phyloP scores from a whole-genome alignment of 2,797 vertebrate species.

The Esox lucius region DNA sequence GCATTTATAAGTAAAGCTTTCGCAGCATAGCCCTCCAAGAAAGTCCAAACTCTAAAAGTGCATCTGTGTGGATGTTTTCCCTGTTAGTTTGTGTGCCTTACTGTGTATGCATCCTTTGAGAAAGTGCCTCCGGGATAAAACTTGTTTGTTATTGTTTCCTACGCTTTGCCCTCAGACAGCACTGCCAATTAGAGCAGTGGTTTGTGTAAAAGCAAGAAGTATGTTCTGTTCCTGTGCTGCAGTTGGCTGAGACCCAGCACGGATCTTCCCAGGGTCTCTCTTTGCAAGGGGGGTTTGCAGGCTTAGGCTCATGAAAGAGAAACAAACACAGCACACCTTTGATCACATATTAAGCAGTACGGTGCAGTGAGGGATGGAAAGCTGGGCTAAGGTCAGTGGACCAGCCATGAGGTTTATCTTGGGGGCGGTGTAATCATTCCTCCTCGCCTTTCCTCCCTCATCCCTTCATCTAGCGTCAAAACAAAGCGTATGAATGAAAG shows the following conservation, averaged over 20 bases:
- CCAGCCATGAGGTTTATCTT: background rate
- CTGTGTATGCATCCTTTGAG: slow-evolving; percentile 30
- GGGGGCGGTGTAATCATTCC: slow-evolving; percentile 25
- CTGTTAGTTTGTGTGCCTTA: background rate
- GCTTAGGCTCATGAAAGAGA: slow-evolving; percentile 66
- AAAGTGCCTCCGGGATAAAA: slow-evolving; percentile 64
- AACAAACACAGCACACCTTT: slow-evolving; percentile 67
- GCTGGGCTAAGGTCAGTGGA: slow-evolving; percentile 26
- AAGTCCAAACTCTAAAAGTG: slow-evolving; percentile 70
- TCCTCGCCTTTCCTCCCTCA: slow-evolving; percentile 7
- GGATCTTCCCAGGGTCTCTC: slow-evolving; percentile 52
- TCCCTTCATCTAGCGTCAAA: slow-evolving; percentile 52
- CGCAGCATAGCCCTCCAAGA: slow-evolving; percentile 68
- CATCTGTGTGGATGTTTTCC: slow-evolving; percentile 38
- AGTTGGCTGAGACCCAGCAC: slow-evolving; percentile 56
- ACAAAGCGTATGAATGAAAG: slow-evolving; percentile 77
- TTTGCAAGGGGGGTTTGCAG: slow-evolving; percentile 58
- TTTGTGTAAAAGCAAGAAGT: slow-evolving; percentile 74
- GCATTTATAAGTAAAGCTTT: slow-evolving; percentile 72
- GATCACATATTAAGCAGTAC: slow-evolving; percentile 56
- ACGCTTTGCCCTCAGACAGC: slow-evolving; percentile 67
- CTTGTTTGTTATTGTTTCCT: slow-evolving; percentile 77
- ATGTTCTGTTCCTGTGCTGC: slow-evolving; percentile 60
- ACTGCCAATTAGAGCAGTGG: slow-evolving; percentile 73
- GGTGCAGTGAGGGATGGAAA: background rate